Percentiles rank a stretch among this genome's conserved stretches.
phyloP scores from a whole-genome alignment of 1,140 invertebrate genomes.

The Bradynema listronoti region DNA sequence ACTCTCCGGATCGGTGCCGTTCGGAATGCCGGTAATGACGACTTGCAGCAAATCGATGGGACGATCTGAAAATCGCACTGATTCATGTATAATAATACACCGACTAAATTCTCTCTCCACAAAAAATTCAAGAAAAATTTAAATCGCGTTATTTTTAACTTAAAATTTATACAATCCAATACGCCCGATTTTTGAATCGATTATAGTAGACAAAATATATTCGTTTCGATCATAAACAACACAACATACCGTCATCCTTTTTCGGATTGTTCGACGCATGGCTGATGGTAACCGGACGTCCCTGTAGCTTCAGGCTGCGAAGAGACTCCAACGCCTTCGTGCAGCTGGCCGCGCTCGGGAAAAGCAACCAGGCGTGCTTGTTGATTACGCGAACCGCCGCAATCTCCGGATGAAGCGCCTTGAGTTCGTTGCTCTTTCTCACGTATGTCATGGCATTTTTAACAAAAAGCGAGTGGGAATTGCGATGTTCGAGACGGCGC shows the following conservation, averaged over 20 bases:
- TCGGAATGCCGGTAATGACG: slow-evolving; percentile 12
- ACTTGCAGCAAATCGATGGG: slow-evolving; percentile 11
- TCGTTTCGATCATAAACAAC: no score
- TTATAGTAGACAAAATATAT: no score
- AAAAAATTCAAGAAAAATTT: no score
- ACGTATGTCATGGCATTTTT: slow-evolving; percentile 10
- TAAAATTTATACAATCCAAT: no score
- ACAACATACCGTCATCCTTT: slow-evolving; percentile 12
- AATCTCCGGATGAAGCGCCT: slow-evolving; percentile 15
- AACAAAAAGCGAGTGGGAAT: slow-evolving; percentile 15
- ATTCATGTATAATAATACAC: not conserved
- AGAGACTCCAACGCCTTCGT: no score
- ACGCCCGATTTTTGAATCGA: no score
- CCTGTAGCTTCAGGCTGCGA: no score
- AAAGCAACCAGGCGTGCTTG: slow-evolving; percentile 13
- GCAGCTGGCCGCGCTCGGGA: slow-evolving; percentile 13
- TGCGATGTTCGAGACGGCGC: slow-evolving; percentile 14
- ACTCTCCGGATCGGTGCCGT: not conserved
- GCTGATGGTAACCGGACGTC: no score
- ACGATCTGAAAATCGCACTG: slow-evolving; percentile 10
- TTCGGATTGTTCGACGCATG: slow-evolving; percentile 3
- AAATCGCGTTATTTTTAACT: no score
- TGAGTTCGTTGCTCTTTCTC: slow-evolving; percentile 13
- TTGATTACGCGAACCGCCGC: not conserved
- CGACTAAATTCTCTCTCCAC: no score